Percentiles rank a stretch among this genome's conserved stretches.
phyloP scores from a whole-genome alignment of 2,797 vertebrate species.

The Pangasius macronema region DNA sequence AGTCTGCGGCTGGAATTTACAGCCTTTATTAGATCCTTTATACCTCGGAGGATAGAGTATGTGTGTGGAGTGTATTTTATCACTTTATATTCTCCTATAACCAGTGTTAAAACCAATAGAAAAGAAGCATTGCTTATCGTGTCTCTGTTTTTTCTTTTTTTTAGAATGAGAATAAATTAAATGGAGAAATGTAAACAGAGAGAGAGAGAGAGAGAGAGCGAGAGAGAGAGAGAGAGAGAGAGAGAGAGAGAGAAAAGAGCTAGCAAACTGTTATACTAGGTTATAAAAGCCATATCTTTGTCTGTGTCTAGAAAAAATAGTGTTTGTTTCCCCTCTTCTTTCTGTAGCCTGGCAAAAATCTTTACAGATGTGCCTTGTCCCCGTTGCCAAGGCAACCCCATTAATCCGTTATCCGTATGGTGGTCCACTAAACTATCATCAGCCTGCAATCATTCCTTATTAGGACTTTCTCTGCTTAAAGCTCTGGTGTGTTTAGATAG shows the following conservation, averaged over 20 bases:
- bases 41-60: background rate
- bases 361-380: constrained; percentile 68
- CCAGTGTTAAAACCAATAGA: background rate
- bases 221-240: too few species aligned
- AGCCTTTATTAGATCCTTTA: constrained; percentile 23
- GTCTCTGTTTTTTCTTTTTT: background rate
- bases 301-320: constrained; percentile 52
- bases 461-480: constrained; percentile 61
- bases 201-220: background rate
- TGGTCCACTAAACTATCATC: constrained; percentile 68
- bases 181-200: background rate
- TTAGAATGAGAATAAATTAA: background rate
- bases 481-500: constrained; percentile 12
- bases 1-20: constrained; percentile 11
- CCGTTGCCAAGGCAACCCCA: constrained; percentile 70
- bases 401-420: constrained; percentile 71
- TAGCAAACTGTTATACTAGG: background rate
- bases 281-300: background rate
- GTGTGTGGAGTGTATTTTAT: background rate
- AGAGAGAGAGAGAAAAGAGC: background rate
- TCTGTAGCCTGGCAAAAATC: constrained; percentile 63
- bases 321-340: constrained; percentile 51
- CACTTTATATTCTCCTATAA: background rate
- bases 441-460: constrained; percentile 64
- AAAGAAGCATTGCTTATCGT: background rate